phyloP scores from a whole-genome alignment of 2,797 vertebrate genomes.

The Prunella strophiata region DNA sequence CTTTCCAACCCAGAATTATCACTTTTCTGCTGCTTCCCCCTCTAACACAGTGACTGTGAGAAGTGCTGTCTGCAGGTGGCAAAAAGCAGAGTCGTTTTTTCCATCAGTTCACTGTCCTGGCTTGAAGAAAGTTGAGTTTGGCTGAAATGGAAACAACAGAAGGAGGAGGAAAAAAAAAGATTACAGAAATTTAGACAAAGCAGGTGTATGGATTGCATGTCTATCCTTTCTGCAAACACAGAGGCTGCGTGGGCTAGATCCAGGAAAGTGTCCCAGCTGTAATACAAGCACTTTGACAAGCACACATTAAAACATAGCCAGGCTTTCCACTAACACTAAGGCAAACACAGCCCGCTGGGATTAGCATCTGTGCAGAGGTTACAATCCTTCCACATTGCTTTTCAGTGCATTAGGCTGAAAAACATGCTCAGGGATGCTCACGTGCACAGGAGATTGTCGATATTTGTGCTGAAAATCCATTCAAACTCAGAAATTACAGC shows the following conservation, averaged over 20 bases:
- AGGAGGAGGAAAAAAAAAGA: neutral
- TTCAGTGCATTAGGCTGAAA: neutral
- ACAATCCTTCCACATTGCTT: neutral
- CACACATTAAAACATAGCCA: neutral
- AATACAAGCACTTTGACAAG: neutral
- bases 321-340: neutral
- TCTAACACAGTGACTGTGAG: neutral
- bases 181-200: neutral
- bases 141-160: constrained; percentile 25
- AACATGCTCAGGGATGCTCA: neutral
- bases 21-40: neutral
- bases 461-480: constrained; percentile 42
- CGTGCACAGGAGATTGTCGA: neutral
- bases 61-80: neutral
- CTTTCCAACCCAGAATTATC: neutral
- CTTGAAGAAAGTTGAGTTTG: neutral
- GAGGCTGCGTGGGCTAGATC: neutral
- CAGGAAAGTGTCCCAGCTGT: neutral
- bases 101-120: neutral
- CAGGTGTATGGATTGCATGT: neutral
- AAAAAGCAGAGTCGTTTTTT: neutral
- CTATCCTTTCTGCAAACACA: neutral
- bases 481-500: constrained; percentile 40
- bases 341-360: neutral
- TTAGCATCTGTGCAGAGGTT: neutral